Percentiles rank a stretch among this genome's conserved stretches.
Evolutionary conservation across 2,888 invertebrate species (phyloP).

Genomic region (Cheilosia pagana): DNA sequence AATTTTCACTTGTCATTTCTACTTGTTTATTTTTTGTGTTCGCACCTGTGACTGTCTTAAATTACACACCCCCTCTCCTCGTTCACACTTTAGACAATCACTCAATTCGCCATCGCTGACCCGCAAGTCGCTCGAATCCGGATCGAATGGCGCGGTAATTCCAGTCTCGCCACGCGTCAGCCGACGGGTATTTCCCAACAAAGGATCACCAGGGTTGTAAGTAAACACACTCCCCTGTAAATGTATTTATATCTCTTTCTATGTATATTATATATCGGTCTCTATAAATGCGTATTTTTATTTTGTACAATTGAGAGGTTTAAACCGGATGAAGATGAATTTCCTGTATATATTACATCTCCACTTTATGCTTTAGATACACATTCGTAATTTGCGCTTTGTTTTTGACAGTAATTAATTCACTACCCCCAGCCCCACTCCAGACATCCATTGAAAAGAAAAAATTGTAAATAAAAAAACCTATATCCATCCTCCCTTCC

Average conservation of each 20-base stretch:
- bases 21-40: background rate
- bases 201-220: constrained; percentile 80
- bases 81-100: constrained; percentile 76
- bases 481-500: background rate
- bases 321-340: constrained; percentile 52
- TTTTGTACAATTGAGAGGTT: constrained; percentile 71
- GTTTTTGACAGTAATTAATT: constrained; percentile 30
- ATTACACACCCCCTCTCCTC: constrained; percentile 7
- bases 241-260: constrained; percentile 8
- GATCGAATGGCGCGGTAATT: constrained; percentile 63
- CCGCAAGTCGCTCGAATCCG: constrained; percentile 75
- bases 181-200: constrained; percentile 78
- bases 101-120: constrained; percentile 78
- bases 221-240: constrained; percentile 65
- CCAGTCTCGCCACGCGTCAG: constrained; percentile 78
- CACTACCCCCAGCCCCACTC: background rate
- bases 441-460: constrained; percentile 33
- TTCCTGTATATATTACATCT: constrained; percentile 60
- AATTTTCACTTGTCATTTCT: background rate
- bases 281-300: constrained; percentile 4
- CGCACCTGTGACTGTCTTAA: constrained; percentile 49
- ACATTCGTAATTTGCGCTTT: constrained; percentile 33
- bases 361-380: constrained; percentile 41
- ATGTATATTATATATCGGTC: constrained; percentile 6
- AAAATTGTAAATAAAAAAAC: constrained; percentile 10